These are phyloP conservation scores for Branchinecta lindahli DNA, from an alignment of 1,140 invertebrate genomes.

Conservation along the genomic window DNA sequence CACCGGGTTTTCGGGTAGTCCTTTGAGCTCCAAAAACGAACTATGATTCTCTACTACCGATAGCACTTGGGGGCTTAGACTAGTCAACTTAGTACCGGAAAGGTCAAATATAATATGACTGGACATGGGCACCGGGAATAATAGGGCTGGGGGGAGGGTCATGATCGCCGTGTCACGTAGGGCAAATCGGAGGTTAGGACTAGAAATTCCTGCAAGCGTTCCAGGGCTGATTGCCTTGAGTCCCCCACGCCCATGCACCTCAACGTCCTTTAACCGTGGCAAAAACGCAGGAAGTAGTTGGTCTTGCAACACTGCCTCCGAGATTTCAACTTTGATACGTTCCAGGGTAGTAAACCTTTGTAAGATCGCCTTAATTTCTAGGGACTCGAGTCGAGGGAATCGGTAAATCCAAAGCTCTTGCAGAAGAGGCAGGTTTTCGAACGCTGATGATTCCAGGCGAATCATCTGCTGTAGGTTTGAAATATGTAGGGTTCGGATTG, in stretches of 20 bases:
- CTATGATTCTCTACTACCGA: conserved; percentile 59
- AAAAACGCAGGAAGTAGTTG: conserved; percentile 60
- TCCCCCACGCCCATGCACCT: conserved; percentile 49
- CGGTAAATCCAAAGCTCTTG: conserved; percentile 49
- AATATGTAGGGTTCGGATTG: conserved; percentile 47
- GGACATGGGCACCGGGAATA: conserved; percentile 76
- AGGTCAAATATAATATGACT: conserved; percentile 60
- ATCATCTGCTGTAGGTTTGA: conserved; percentile 48
- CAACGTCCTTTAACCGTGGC: conserved; percentile 54
- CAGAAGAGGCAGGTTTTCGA: conserved; percentile 51
- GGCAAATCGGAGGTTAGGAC: conserved; percentile 46
- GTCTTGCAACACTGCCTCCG: conserved; percentile 62
- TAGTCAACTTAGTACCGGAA: conserved; percentile 54
- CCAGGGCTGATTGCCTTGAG: conserved; percentile 62
- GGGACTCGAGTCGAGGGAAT: conserved; percentile 58
- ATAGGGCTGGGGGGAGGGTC: conserved; percentile 53
- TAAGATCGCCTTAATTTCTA: conserved; percentile 63
- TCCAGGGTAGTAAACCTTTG: conserved; percentile 33
- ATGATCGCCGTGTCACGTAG: conserved; percentile 62
- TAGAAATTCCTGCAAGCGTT: conserved; percentile 53
- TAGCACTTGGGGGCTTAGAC: conserved; percentile 55
- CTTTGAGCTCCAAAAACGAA: conserved; percentile 49
- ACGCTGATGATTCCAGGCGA: conserved; percentile 66
- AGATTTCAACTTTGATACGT: conserved; percentile 63
- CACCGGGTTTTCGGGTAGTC: conserved; percentile 58